Percentiles rank a stretch among this genome's conserved stretches.
Evolutionary conservation across 2,113 vertebrate genomes (phyloP).

Genomic region (Indicator indicator): DNA sequence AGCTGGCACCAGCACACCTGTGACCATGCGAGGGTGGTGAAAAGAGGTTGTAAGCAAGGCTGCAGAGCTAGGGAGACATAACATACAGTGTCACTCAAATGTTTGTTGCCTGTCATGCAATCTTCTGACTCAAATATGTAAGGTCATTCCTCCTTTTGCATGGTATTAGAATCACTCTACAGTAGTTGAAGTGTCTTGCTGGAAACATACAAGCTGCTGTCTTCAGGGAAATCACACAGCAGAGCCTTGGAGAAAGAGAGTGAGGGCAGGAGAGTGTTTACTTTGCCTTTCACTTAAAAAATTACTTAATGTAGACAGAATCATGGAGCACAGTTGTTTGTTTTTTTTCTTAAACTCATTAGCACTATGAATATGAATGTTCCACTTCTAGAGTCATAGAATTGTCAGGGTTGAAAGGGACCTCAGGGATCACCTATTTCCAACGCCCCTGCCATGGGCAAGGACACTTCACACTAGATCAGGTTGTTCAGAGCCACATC

Average conservation of each 20-base stretch:
- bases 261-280: not conserved
- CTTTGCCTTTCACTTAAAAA: not conserved
- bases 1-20: fast-evolving
- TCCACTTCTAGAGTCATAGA: not conserved
- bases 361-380: not conserved
- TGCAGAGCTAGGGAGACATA: not conserved
- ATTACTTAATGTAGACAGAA: not conserved
- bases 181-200: not conserved
- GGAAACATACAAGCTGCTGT: not conserved
- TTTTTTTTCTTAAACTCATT: not conserved
- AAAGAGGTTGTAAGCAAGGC: not conserved
- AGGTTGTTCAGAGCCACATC: too few relatives aligned
- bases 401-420: too few relatives aligned
- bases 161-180: not conserved
- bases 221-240: not conserved
- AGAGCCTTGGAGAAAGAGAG: not conserved
- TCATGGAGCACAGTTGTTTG: fast-evolving
- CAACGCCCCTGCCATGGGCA: too few relatives aligned
- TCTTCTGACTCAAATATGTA: fast-evolving
- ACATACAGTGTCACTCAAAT: fast-evolving
- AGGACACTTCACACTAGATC: too few relatives aligned
- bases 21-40: not conserved
- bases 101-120: not conserved
- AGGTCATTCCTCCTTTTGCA: not conserved
- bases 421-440: too few relatives aligned